These are phyloP conservation scores for Chelonus formosanus DNA, from an alignment of 2,888 invertebrate genomes.

Conservation along the genomic window DNA sequence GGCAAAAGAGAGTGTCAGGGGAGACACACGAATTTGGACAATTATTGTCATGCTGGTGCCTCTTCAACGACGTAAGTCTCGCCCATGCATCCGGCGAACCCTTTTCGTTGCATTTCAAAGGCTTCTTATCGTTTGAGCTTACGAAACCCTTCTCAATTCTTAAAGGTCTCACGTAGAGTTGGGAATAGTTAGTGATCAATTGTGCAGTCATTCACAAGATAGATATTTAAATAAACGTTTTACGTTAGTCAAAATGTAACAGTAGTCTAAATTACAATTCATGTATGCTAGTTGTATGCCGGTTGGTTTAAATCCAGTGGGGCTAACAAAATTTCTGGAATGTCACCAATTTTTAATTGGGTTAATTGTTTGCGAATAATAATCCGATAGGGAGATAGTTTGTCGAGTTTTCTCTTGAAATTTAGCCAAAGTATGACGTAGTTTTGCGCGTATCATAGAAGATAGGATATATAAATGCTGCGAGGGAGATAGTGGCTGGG, in stretches of 20 bases:
- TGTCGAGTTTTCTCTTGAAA: constrained; percentile 14
- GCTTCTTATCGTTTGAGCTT: constrained; percentile 21
- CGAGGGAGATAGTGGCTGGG: background rate
- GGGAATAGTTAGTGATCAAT: background rate
- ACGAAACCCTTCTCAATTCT: constrained; percentile 20
- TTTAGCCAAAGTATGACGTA: constrained; percentile 14
- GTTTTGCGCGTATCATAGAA: background rate
- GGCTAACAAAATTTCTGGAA: constrained; percentile 4
- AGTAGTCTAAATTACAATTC: too few species aligned
- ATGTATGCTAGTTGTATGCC: too few species aligned
- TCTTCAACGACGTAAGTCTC: constrained; percentile 10
- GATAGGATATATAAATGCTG: background rate
- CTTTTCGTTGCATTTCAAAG: constrained; percentile 28
- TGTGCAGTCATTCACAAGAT: background rate
- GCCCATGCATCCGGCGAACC: constrained; percentile 4
- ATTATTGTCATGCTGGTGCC: constrained; percentile 19
- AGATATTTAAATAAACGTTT: constrained; percentile 1
- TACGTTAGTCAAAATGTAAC: background rate
- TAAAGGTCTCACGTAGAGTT: too few species aligned
- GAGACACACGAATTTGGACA: constrained; percentile 22
- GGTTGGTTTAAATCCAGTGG: background rate
- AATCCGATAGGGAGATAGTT: constrained; percentile 7
- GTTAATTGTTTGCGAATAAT: constrained; percentile 30
- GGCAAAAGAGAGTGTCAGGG: background rate
- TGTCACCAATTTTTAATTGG: constrained; percentile 29